These are phyloP conservation scores for Phyllostomus hastatus DNA, from an alignment of 2,113 vertebrate genomes.

Conservation along the genomic window DNA sequence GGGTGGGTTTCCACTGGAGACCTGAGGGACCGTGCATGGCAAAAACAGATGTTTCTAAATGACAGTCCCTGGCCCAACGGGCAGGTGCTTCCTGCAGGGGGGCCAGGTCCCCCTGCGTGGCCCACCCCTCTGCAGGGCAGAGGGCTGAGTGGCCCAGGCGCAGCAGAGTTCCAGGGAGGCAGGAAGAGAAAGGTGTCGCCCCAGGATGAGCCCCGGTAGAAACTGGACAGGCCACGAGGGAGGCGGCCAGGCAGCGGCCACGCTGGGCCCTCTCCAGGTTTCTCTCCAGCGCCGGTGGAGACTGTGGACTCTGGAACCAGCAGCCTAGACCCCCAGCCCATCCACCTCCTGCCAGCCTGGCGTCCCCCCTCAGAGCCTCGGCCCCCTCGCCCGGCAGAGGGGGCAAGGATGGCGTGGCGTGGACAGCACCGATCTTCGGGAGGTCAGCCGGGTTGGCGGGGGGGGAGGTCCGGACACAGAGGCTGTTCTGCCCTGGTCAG, in stretches of 20 bases:
- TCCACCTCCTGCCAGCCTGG: fast-evolving
- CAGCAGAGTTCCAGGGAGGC: neutral
- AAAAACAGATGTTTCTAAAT: neutral
- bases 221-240: neutral
- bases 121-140: fast-evolving
- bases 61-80: neutral
- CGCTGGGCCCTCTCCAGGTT: too few relatives aligned
- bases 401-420: neutral
- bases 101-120: fast-evolving
- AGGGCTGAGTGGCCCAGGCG: fast-evolving
- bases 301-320: neutral
- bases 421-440: neutral
- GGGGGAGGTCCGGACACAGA: fast-evolving
- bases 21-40: neutral
- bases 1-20: neutral
- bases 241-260: neutral
- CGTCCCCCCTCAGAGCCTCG: neutral
- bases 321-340: neutral
- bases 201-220: neutral
- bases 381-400: neutral
- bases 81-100: neutral
- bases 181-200: neutral
- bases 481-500: fast-evolving
- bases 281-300: neutral
- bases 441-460: fast-evolving